phyloP scores from a whole-genome alignment of 2,113 vertebrate genomes.

The Daubentonia madagascariensis region DNA sequence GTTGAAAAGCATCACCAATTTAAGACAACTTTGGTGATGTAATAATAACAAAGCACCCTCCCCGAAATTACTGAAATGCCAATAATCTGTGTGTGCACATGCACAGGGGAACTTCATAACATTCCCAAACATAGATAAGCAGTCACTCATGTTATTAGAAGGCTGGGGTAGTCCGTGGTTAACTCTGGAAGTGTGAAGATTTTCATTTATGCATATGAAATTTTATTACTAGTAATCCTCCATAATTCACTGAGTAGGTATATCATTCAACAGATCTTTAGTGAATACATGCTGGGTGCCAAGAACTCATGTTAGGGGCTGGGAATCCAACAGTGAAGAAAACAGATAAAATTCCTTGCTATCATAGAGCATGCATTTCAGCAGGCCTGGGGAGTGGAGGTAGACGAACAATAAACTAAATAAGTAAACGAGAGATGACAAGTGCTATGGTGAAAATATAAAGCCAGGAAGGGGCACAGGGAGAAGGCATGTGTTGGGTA shows the following conservation, averaged over 20 bases:
- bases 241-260: not conserved
- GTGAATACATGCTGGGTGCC: not conserved
- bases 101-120: fast-evolving
- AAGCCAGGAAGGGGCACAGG: not conserved
- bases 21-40: not conserved
- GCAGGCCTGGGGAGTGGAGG: not conserved
- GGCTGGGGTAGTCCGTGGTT: not conserved
- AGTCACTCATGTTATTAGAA: not conserved
- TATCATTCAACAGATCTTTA: not conserved
- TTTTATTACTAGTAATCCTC: not conserved
- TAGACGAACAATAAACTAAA: not conserved
- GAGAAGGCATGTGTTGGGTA: no score
- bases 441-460: not conserved
- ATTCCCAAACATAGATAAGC: not conserved
- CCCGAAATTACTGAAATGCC: not conserved
- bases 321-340: not conserved
- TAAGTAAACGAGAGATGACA: not conserved
- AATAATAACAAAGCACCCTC: not conserved
- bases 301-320: not conserved
- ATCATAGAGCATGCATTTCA: not conserved
- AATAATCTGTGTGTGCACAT: fast-evolving
- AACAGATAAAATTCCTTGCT: not conserved
- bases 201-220: not conserved
- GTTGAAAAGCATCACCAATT: not conserved
- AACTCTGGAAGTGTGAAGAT: not conserved